Conservation (phyloP, 2,888 invertebrate genomes). For the Melanostoma mellinum region DNA sequence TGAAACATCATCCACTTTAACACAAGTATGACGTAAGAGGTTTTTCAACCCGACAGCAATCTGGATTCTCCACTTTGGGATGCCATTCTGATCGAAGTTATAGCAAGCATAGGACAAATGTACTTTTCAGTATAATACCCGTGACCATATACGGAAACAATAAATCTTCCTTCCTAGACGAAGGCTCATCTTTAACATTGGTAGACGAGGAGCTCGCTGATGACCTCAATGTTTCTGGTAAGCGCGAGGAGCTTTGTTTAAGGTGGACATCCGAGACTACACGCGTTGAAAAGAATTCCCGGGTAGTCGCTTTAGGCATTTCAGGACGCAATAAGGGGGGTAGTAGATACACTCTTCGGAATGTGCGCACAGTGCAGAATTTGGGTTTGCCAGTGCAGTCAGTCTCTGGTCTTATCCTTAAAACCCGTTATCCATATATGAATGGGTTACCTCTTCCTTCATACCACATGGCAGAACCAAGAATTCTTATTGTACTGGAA, state of each 20-base stretch:
- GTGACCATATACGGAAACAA: conserved; percentile 2
- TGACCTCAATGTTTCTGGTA: neutral
- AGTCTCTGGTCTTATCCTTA: neutral
- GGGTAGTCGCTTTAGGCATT: neutral
- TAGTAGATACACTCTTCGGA: neutral
- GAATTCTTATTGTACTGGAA: too few species aligned
- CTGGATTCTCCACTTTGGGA: neutral
- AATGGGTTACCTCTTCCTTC: too few species aligned
- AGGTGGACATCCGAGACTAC: conserved; percentile 3
- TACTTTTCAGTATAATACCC: neutral
- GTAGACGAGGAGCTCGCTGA: neutral
- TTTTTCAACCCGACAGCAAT: neutral
- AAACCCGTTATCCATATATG: conserved; percentile 3
- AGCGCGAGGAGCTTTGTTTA: neutral
- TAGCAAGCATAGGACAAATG: neutral
- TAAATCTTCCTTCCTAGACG: conserved; percentile 12
- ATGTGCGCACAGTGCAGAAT: neutral
- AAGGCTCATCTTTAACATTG: conserved; percentile 13
- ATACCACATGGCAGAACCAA: too few species aligned
- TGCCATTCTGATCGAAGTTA: neutral
- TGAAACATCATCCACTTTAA: neutral
- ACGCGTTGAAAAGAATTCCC: conserved; percentile 1
- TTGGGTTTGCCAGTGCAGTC: conserved; percentile 4
- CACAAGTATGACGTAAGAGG: neutral
- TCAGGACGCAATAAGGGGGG: neutral